Evolutionary conservation across 2,797 vertebrate species (phyloP).

Genomic region (Hippocampus kuda): DNA sequence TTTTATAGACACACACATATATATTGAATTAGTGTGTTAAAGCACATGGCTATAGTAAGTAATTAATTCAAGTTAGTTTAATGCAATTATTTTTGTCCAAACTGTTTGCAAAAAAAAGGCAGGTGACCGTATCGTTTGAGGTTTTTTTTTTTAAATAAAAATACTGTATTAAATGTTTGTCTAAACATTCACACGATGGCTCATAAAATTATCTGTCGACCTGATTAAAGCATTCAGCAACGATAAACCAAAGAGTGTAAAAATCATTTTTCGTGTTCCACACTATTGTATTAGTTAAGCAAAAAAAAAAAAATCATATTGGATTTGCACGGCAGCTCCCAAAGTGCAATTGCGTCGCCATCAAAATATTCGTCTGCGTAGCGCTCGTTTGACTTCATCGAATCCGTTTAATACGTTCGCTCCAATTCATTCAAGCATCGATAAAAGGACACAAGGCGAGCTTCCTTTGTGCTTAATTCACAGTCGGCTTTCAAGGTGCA

Average conservation of each 20-base stretch:
- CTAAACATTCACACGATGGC: not conserved
- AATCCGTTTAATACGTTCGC: not conserved
- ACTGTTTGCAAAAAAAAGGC: too few species aligned
- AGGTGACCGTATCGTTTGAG: too few species aligned
- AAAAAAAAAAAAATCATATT: not conserved
- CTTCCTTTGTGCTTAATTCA: conserved; percentile 1
- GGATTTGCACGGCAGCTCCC: not conserved
- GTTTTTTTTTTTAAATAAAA: not conserved
- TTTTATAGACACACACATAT: too few species aligned
- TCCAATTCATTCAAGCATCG: not conserved
- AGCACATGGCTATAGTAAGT: too few species aligned
- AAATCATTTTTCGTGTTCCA: not conserved
- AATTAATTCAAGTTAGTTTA: too few species aligned
- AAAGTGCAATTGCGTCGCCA: not conserved
- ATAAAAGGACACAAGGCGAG: not conserved
- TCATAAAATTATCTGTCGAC: too few species aligned
- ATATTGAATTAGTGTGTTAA: too few species aligned
- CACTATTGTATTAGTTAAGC: not conserved
- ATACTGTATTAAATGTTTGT: not conserved
- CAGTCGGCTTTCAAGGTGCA: not conserved
- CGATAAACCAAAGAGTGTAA: not conserved
- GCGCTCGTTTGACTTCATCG: not conserved
- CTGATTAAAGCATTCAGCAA: not conserved
- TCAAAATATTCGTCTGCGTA: not conserved
- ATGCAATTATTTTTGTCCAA: too few species aligned